Conservation (phyloP, 2,797 vertebrate genomes). For the Sebastolobus altivelis region DNA sequence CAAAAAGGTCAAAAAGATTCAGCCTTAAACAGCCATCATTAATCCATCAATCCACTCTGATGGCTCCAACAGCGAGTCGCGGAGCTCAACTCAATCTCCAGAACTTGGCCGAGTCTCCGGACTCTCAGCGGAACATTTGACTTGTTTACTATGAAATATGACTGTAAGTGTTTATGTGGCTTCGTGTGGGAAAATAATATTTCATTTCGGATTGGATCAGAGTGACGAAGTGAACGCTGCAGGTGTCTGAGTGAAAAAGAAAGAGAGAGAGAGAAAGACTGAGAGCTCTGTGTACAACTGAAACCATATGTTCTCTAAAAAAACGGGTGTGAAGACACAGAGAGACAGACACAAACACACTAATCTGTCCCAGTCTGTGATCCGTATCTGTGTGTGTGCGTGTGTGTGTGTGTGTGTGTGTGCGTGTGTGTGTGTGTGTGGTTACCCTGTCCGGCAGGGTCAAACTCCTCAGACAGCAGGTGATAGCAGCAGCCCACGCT, state of each 20-base stretch:
- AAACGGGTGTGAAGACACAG: background rate
- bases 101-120: slow-evolving; percentile 32
- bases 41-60: slow-evolving; percentile 61
- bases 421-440: slow-evolving; percentile 19
- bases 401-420: slow-evolving; percentile 30
- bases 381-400: background rate
- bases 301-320: slow-evolving; percentile 45
- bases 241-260: slow-evolving; percentile 30
- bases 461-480: slow-evolving; percentile 85
- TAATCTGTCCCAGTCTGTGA: slow-evolving; percentile 5
- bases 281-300: slow-evolving; percentile 1
- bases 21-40: slow-evolving; percentile 39
- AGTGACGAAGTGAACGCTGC: slow-evolving; percentile 25
- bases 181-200: slow-evolving; percentile 24
- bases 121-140: slow-evolving; percentile 49
- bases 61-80: slow-evolving; percentile 48
- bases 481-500: slow-evolving; percentile 99
- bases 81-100: slow-evolving; percentile 48
- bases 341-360: slow-evolving; percentile 2
- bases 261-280: background rate
- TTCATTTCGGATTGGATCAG: slow-evolving; percentile 21
- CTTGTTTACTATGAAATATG: slow-evolving; percentile 57
- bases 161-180: slow-evolving; percentile 41
- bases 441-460: slow-evolving; percentile 83
- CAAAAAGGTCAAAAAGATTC: background rate